These are phyloP conservation scores for Labia minor DNA, from an alignment of 2,888 invertebrate species.

Conservation along the genomic window DNA sequence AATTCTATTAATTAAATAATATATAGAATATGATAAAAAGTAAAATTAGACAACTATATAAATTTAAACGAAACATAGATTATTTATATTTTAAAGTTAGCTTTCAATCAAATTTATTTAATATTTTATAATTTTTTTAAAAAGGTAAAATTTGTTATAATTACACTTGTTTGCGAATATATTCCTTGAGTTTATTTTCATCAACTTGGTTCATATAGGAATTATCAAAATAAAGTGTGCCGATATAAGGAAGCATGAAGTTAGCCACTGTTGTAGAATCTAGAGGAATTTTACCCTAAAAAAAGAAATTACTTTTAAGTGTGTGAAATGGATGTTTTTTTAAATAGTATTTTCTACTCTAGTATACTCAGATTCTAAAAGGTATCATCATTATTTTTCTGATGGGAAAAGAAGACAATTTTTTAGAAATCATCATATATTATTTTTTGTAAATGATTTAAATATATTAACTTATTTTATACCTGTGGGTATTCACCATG, in stretches of 20 bases:
- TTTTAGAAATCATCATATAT: background rate
- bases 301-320: constrained; percentile 5
- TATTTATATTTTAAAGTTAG: background rate
- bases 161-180: constrained; percentile 85
- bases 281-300: constrained; percentile 22
- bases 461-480: constrained; percentile 15
- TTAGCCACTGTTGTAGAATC: background rate
- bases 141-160: no score
- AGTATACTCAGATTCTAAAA: no score
- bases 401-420: background rate
- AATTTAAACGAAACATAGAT: no score
- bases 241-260: constrained; percentile 46
- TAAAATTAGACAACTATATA: background rate
- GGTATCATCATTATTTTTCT: background rate
- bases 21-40: no score
- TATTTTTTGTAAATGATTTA: no score
- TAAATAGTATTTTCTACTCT: no score
- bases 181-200: constrained; percentile 61
- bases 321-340: background rate
- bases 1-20: no score
- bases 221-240: constrained; percentile 50
- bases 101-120: background rate
- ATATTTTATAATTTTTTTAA: background rate
- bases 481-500: constrained; percentile 40
- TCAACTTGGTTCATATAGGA: constrained; percentile 47